A percentile compares a stretch with the other conserved stretches of the same genome.
Evolutionary conservation across 2,888 invertebrate genomes (phyloP).

Genomic region (Morpho helenor): DNA sequence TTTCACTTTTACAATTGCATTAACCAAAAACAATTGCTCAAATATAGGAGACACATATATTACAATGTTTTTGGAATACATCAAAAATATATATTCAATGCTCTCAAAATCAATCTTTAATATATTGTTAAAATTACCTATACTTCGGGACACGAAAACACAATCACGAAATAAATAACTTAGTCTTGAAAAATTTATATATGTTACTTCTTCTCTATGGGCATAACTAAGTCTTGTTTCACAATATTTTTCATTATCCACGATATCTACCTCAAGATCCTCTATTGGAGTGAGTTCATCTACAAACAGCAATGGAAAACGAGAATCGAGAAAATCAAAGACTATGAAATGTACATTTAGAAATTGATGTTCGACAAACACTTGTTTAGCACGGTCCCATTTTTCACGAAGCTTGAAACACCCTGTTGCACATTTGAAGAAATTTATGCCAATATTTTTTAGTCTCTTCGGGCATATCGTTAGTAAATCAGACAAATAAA

Average conservation of each 20-base stretch:
- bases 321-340: neutral
- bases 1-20: slow-evolving; percentile 1
- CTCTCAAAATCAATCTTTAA: slow-evolving; percentile 1
- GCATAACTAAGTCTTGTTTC: neutral
- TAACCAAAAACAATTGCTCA: neutral
- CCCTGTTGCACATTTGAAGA: neutral
- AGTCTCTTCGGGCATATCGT: slow-evolving; percentile 5
- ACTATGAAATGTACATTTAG: slow-evolving; percentile 2
- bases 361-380: slow-evolving; percentile 4
- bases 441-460: slow-evolving; percentile 4
- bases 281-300: slow-evolving; percentile 1
- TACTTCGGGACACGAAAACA: neutral
- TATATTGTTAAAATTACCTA: neutral
- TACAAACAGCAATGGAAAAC: slow-evolving; percentile 1
- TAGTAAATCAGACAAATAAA: slow-evolving; percentile 3
- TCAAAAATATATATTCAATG: slow-evolving; percentile 4
- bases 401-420: neutral
- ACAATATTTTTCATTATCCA: slow-evolving; percentile 1
- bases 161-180: slow-evolving; percentile 8
- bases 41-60: slow-evolving; percentile 4
- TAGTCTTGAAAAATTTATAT: slow-evolving; percentile 3
- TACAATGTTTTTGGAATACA: neutral
- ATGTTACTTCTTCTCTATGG: neutral
- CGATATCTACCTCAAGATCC: neutral
- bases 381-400: neutral